Base-by-base conservation (phyloP, 2,113 vertebrate species). In the Eulemur macaco region DNA sequence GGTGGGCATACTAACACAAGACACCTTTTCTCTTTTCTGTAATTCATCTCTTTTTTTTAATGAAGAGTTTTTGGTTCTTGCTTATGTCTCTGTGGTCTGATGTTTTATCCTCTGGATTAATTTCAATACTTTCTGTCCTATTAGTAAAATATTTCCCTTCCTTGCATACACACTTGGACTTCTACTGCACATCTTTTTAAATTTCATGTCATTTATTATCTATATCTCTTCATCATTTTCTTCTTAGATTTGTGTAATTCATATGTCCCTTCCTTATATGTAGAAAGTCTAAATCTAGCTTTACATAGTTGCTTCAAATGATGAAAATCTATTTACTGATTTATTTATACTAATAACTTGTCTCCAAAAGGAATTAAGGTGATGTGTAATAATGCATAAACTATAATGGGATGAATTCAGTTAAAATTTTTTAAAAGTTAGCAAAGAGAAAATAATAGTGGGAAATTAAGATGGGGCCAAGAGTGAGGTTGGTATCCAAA, bases 41-140 rank as follows among this genome's bases (percentile, higher is more conserved):
- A 76, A 80, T 31, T 31, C 9, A 34, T 63, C 54, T 42, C 58
- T 56, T 66, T 56, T 77, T 77, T 86, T 47, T 21, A 81, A 74
- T 52, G 47, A 91, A 54, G 18, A 90, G 5, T 68, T 47, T 91
- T 71, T 45, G 4, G 20, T 66, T 97, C 27, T 80, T 69, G 29
- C 21, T 81, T 47, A 29, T 37, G 69, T 39, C 1, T 80, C 39
- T 95, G 52, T 84, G 45, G 64, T 87, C 96, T 81, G 86, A 68
- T 63, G 31, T 78, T 95, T 96, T 76, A 47, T 96, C 20, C 14
- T 85, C 45, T 94, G 39, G 45, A 29, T 85, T 86, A 58, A 91
- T 71, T 80, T 87, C 63, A 95, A 27, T 74, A 42, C 18, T 95
- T 91, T 73, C 63, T 90, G 21, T 73, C 68, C 34, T 94, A 34